phyloP scores from a whole-genome alignment of 1,140 invertebrate genomes.

The Elysia chlorotica region DNA sequence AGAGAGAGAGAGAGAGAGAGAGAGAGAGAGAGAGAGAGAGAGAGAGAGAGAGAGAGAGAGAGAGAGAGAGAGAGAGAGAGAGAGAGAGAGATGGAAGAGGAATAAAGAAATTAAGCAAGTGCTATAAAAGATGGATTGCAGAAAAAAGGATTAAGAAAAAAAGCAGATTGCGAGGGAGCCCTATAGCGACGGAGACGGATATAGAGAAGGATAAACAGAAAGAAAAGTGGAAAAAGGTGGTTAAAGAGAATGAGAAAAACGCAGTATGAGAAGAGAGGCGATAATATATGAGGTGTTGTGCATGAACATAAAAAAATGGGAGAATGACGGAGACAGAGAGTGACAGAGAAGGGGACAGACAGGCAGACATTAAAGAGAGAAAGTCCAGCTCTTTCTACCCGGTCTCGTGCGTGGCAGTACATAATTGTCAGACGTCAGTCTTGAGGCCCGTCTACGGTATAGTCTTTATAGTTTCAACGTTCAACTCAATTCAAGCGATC shows the following conservation, averaged over 20 bases:
- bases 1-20: too few species aligned
- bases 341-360: neutral
- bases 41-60: conserved; percentile 5
- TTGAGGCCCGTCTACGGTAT: too few species aligned
- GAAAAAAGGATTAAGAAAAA: neutral
- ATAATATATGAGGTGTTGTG: conserved; percentile 70
- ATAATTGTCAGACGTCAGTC: neutral
- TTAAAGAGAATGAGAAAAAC: neutral
- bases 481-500: neutral
- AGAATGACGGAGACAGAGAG: neutral
- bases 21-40: conserved; percentile 1
- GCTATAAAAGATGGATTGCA: neutral
- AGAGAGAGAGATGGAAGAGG: neutral
- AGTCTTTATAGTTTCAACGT: neutral
- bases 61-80: neutral
- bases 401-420: neutral
- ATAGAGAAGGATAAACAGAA: neutral
- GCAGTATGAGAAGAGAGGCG: conserved; percentile 18
- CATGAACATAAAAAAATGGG: neutral
- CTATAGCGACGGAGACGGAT: neutral
- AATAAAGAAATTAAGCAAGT: neutral
- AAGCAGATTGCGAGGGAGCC: neutral
- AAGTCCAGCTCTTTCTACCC: neutral
- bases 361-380: neutral
- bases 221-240: neutral